Conservation (phyloP, 2,888 invertebrate species). For the Hemicrepidius hirtus region DNA sequence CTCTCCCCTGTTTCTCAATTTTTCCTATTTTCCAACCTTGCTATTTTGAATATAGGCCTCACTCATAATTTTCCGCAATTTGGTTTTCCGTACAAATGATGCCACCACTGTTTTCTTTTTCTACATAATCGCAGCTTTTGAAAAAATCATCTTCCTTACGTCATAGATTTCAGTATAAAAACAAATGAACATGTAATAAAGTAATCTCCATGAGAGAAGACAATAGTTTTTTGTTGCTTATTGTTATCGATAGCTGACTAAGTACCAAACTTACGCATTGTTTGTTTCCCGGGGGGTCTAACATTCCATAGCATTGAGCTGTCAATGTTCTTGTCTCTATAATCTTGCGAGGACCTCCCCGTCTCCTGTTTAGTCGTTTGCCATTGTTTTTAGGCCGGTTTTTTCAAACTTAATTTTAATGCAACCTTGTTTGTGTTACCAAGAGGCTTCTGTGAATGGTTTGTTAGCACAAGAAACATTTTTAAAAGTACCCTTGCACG, state of each 20-base stretch:
- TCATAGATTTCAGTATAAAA: too few species aligned
- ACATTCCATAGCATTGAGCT: conserved; percentile 34
- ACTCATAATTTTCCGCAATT: too few species aligned
- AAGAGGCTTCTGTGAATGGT: neutral
- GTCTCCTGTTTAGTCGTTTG: conserved; percentile 26
- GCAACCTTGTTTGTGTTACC: conserved; percentile 15
- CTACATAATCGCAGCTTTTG: too few species aligned
- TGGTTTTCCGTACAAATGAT: too few species aligned
- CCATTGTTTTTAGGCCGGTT: conserved; percentile 36
- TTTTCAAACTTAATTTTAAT: conserved; percentile 30
- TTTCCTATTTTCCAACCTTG: too few species aligned
- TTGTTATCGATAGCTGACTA: conserved; percentile 3
- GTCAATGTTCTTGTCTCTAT: conserved; percentile 35
- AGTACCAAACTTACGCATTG: conserved; percentile 9
- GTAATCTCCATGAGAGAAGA: neutral
- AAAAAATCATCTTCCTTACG: too few species aligned
- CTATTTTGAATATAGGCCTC: too few species aligned
- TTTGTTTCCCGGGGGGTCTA: conserved; percentile 10
- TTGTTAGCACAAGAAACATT: neutral
- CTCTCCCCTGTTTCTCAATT: too few species aligned
- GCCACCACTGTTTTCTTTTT: too few species aligned
- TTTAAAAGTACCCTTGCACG: neutral
- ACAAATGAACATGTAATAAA: neutral
- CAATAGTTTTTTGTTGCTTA: neutral
- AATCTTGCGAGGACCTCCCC: conserved; percentile 34